These are phyloP conservation scores for Ophonus ardosiacus DNA, from an alignment of 2,888 invertebrate species.

Conservation along the genomic window DNA sequence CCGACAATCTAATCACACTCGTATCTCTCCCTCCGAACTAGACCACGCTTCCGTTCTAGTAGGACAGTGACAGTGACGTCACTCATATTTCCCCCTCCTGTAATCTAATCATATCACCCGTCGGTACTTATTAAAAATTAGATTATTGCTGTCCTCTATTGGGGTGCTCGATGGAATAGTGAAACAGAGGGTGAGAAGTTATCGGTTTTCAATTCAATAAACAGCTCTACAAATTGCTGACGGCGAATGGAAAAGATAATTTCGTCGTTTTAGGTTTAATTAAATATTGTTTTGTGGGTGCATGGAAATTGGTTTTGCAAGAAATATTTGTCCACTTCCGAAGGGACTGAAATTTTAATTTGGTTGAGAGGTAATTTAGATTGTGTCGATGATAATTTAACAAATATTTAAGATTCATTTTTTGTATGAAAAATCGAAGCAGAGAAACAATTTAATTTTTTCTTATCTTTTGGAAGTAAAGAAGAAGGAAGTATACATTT, in stretches of 20 bases:
- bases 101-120: slow-evolving; percentile 58
- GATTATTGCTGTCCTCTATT: slow-evolving; percentile 43
- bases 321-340: slow-evolving; percentile 14
- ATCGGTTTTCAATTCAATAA: slow-evolving; percentile 51
- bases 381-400: neutral
- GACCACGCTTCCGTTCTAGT: neutral
- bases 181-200: slow-evolving; percentile 7
- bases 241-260: slow-evolving; percentile 52
- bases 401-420: neutral
- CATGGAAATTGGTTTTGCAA: slow-evolving; percentile 40
- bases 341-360: neutral
- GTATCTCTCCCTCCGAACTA: neutral
- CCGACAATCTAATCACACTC: slow-evolving; percentile 2
- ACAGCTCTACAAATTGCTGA: slow-evolving; percentile 46
- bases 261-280: slow-evolving; percentile 46
- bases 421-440: neutral
- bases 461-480: neutral
- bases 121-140: slow-evolving; percentile 55
- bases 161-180: neutral
- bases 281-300: slow-evolving; percentile 42
- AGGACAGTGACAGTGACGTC: slow-evolving; percentile 33
- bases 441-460: neutral
- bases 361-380: neutral
- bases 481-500: neutral
- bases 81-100: slow-evolving; percentile 10